These are phyloP conservation scores for Eupithecia subfuscata DNA, from an alignment of 2,888 invertebrate genomes.

Conservation along the genomic window DNA sequence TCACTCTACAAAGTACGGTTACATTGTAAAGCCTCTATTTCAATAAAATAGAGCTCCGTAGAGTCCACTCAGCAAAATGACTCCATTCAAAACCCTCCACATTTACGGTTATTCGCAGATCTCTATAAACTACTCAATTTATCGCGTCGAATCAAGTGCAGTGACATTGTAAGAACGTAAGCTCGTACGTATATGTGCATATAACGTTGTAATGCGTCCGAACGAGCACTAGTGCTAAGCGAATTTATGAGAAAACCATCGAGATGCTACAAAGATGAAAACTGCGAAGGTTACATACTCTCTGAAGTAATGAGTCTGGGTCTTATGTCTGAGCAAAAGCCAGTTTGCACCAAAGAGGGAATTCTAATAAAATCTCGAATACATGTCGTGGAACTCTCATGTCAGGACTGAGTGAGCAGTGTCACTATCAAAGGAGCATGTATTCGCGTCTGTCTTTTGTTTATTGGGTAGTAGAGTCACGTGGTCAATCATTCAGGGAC, in stretches of 20 bases:
- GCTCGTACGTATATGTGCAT: neutral
- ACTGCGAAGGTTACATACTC: neutral
- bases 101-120: conserved; percentile 20
- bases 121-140: conserved; percentile 41
- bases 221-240: neutral
- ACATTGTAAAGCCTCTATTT: conserved; percentile 1
- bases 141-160: conserved; percentile 19
- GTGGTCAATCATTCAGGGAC: no score
- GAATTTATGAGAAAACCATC: neutral
- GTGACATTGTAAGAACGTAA: conserved; percentile 6
- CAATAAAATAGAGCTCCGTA: neutral
- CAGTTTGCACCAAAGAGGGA: neutral
- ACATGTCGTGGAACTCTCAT: neutral
- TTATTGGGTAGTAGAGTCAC: no score
- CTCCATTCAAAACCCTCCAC: neutral
- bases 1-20: neutral
- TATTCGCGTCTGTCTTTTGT: no score
- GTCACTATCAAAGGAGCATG: no score
- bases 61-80: conserved; percentile 1
- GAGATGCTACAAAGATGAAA: neutral
- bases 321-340: neutral
- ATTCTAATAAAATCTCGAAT: neutral
- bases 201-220: neutral
- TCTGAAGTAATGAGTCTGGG: neutral
- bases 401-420: neutral